Evolutionary conservation across 1,140 invertebrate species (phyloP).

Genomic region (Dendroctonus valens): DNA sequence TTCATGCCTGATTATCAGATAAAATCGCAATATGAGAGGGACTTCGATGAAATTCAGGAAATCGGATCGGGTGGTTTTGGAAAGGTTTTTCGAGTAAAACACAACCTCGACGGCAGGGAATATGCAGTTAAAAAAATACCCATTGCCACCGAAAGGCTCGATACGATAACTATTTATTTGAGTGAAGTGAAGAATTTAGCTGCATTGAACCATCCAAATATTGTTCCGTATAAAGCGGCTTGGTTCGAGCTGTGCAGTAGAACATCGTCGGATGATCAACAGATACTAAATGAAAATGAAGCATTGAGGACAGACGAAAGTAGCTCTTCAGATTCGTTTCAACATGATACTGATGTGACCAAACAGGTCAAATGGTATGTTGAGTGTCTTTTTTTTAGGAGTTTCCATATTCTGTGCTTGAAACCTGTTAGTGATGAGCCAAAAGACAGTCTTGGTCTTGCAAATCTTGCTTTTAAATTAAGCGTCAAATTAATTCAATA

Average conservation of each 20-base stretch:
- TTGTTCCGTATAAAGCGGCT: conserved; percentile 80
- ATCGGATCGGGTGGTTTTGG: conserved; percentile 79
- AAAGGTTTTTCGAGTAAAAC: conserved; percentile 59
- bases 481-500: too few relatives aligned
- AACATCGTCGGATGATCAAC: conserved; percentile 3
- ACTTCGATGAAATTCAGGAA: conserved; percentile 71
- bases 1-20: conserved; percentile 52
- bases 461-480: too few relatives aligned
- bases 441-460: too few relatives aligned
- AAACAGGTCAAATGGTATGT: too few relatives aligned
- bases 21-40: conserved; percentile 65
- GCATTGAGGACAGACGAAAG: not conserved
- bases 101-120: conserved; percentile 70
- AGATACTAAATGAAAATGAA: not conserved
- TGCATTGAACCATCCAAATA: conserved; percentile 74
- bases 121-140: conserved; percentile 83
- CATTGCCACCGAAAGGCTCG: conserved; percentile 61
- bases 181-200: conserved; percentile 79
- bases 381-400: too few relatives aligned
- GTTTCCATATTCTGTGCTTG: too few relatives aligned
- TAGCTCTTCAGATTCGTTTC: not conserved
- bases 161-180: conserved; percentile 62
- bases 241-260: conserved; percentile 65
- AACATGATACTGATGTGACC: not conserved
- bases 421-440: too few relatives aligned